A percentile compares a stretch with the other conserved stretches of the same genome.
These are phyloP conservation scores for Caenorhabditis imperialis DNA, from an alignment of 2,888 invertebrate species.

Conservation along the genomic window DNA sequence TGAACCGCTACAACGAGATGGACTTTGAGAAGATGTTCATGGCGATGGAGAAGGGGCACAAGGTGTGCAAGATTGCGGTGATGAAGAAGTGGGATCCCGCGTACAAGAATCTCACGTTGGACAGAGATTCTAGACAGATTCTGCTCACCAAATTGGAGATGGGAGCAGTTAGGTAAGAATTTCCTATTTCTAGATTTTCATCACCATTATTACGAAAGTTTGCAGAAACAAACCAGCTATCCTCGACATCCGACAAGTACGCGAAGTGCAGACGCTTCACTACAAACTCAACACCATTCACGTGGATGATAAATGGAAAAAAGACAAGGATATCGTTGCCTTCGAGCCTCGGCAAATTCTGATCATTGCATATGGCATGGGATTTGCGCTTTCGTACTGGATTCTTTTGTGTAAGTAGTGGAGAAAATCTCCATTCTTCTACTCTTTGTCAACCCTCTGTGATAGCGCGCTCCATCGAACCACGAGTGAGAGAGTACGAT, in stretches of 20 bases:
- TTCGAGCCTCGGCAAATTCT: constrained; percentile 73
- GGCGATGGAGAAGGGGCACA: constrained; percentile 74
- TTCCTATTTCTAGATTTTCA: too few species aligned
- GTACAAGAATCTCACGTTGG: constrained; percentile 68
- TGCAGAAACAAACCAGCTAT: constrained; percentile 62
- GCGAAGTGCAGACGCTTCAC: constrained; percentile 74
- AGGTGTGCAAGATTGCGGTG: constrained; percentile 72
- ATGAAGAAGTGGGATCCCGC: constrained; percentile 76
- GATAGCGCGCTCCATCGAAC: too few species aligned
- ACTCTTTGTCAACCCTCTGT: too few species aligned
- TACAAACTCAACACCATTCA: constrained; percentile 71
- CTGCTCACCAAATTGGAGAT: constrained; percentile 62
- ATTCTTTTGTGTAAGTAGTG: constrained; percentile 70
- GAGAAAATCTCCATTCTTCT: not conserved
- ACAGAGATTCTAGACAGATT: constrained; percentile 72
- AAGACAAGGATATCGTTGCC: constrained; percentile 67
- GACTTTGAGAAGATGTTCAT: constrained; percentile 69
- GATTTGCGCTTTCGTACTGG: constrained; percentile 71
- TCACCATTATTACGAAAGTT: too few species aligned
- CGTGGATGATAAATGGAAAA: constrained; percentile 76
- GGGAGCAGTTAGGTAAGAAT: constrained; percentile 52
- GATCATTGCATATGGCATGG: constrained; percentile 71
- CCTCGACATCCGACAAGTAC: constrained; percentile 71
- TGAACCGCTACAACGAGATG: constrained; percentile 61
- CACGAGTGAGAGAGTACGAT: too few species aligned